A percentile compares a stretch with the other conserved stretches of the same genome.
These are phyloP conservation scores for Danio tinwini DNA, from an alignment of 2,797 vertebrate species.

Conservation along the genomic window DNA sequence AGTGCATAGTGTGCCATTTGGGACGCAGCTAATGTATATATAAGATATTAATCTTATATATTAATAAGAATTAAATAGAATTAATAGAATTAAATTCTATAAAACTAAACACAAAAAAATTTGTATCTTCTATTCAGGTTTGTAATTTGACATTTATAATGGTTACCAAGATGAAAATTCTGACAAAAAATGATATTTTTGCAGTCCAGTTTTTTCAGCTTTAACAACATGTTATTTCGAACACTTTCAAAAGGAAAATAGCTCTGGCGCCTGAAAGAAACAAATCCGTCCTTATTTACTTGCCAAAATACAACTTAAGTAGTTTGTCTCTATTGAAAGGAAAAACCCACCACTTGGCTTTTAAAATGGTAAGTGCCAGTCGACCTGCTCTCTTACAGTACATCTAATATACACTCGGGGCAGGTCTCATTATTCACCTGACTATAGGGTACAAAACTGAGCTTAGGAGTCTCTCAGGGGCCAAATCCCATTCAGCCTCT, in stretches of 20 bases:
- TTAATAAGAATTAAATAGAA: too few relatives aligned
- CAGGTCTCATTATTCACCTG: slow-evolving; percentile 47
- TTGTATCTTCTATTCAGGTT: too few relatives aligned
- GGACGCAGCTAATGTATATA: too few relatives aligned
- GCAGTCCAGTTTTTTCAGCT: not conserved
- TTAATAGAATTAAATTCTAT: too few relatives aligned
- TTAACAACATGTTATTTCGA: slow-evolving; percentile 29
- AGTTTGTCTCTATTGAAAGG: slow-evolving; percentile 47
- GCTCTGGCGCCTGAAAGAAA: slow-evolving; percentile 37
- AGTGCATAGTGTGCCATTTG: too few relatives aligned
- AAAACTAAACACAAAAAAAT: too few relatives aligned
- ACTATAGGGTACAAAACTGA: slow-evolving; percentile 53
- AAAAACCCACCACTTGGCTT: slow-evolving; percentile 51
- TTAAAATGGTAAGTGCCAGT: slow-evolving; percentile 46
- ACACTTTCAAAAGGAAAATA: slow-evolving; percentile 29
- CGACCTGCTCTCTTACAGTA: slow-evolving; percentile 38
- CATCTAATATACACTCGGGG: slow-evolving; percentile 59
- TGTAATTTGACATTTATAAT: too few relatives aligned
- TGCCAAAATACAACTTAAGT: slow-evolving; percentile 49
- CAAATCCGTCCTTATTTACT: slow-evolving; percentile 39
- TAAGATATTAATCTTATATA: too few relatives aligned
- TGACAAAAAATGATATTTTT: too few relatives aligned
- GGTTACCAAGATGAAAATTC: too few relatives aligned
- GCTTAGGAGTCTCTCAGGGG: slow-evolving; percentile 44
- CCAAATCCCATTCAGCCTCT: slow-evolving; percentile 26